Percentiles rank a stretch among this genome's conserved stretches.
Evolutionary conservation across 2,888 invertebrate species (phyloP).

Genomic region (Xylophagus ater): DNA sequence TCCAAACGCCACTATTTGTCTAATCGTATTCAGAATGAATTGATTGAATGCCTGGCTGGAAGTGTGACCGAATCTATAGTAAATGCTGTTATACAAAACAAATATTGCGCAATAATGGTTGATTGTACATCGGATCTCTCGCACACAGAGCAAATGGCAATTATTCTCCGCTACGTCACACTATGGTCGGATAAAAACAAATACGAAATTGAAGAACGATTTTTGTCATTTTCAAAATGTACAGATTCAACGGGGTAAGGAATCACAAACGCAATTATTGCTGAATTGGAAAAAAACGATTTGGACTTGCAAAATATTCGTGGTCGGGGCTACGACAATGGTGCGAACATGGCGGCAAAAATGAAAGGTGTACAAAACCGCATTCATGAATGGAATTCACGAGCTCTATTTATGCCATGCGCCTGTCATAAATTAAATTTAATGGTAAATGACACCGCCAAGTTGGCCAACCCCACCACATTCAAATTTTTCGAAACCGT

Average conservation of each 20-base stretch:
- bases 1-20: constrained; percentile 1
- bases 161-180: constrained; percentile 11
- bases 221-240: constrained; percentile 10
- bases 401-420: constrained; percentile 4
- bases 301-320: too few species aligned
- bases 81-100: background rate
- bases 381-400: background rate
- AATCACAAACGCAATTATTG: constrained; percentile 8
- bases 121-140: constrained; percentile 11
- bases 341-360: constrained; percentile 8
- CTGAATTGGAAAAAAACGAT: background rate
- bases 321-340: constrained; percentile 11
- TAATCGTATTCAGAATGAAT: background rate
- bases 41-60: background rate
- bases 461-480: too few species aligned
- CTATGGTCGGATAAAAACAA: too few species aligned
- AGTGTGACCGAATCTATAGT: background rate
- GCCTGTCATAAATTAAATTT: too few species aligned
- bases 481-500: too few species aligned
- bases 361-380: constrained; percentile 8
- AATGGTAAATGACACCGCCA: too few species aligned
- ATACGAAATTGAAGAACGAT: constrained; percentile 7
- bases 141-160: constrained; percentile 6
- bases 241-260: constrained; percentile 9
- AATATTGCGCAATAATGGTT: constrained; percentile 14